Evolutionary conservation across 23 tunicate genomes (phyloP), one percentile per base, ranked within the genome.

Genomic region (Ciona savignyi): DNA sequence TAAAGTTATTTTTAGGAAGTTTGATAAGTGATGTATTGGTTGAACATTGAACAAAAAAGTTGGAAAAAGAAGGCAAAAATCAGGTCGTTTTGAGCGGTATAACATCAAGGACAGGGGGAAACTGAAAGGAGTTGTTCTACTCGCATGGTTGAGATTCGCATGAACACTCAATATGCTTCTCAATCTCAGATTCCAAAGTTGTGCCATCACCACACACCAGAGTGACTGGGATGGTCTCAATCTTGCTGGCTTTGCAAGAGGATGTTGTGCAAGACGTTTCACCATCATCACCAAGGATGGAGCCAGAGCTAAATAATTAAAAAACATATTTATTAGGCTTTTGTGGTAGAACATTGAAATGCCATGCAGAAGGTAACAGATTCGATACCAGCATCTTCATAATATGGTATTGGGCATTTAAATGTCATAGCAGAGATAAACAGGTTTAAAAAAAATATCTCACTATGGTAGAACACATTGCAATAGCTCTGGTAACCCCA

Each of bases 181-280:
- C 78, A 49, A 70, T 51, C 34, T 80, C 70, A 21, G 32, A 22
- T 26, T 72, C 78, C 61, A 74, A 23, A 19, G 48, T 30, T 0
- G 68, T 22, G 23, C 77, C 85, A 33, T 72, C 78, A 32, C 34
- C 35, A 33, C 85, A 80, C 2, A 20, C n/a, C 25, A 80, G 62
- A 0, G 71, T 29, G 15, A 80, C 71, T 6, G 71, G 25, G 2
- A 33, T 62, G 31, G 69, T 72, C 62, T 61, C 70, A 32, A 76
- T 80, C 24, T 34, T 25, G 23, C 60, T 71, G 26, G 85, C 77
- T 27, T 80, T 80, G 85, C 85, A 80, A 2, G 68, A 25, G 2
- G 77, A 72, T 35, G 77, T 70, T 6, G 63, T 33, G 25, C 35
- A 34, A 3, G 51, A 51, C 25, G 64, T 30, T 27, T 32, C 77